These are phyloP conservation scores for Antrozous pallidus DNA, from an alignment of 2,797 vertebrate species.

Conservation along the genomic window DNA sequence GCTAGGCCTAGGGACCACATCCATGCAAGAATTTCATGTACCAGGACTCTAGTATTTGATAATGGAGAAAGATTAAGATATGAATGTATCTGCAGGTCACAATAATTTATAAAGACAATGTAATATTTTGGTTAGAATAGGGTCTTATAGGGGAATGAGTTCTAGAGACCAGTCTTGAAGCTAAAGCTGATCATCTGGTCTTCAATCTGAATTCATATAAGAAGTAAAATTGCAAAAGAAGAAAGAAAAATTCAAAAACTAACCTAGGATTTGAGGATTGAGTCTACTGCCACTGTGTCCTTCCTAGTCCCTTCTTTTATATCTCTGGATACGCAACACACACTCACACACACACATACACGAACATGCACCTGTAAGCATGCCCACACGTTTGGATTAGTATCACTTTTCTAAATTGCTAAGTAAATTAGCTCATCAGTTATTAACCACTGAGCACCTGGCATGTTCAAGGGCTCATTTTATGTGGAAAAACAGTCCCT, in stretches of 20 bases:
- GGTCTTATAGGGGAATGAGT: neutral
- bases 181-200: neutral
- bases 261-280: neutral
- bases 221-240: neutral
- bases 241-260: neutral
- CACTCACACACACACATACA: neutral
- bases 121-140: conserved; percentile 12
- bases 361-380: neutral
- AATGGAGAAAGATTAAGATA: neutral
- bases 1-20: no score
- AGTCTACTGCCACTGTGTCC: neutral
- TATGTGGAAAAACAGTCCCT: neutral
- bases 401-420: neutral
- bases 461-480: conserved; percentile 1
- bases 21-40: no score
- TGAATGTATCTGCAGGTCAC: neutral
- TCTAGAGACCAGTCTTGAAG: neutral
- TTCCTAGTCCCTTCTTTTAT: neutral
- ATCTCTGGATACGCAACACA: neutral
- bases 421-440: conserved; percentile 5
- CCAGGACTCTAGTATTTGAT: neutral
- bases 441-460: conserved; percentile 9
- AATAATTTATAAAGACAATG: neutral
- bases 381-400: neutral
- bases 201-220: neutral